Base-by-base conservation (phyloP, 1,140 invertebrate species). In the Megathymus violae region DNA sequence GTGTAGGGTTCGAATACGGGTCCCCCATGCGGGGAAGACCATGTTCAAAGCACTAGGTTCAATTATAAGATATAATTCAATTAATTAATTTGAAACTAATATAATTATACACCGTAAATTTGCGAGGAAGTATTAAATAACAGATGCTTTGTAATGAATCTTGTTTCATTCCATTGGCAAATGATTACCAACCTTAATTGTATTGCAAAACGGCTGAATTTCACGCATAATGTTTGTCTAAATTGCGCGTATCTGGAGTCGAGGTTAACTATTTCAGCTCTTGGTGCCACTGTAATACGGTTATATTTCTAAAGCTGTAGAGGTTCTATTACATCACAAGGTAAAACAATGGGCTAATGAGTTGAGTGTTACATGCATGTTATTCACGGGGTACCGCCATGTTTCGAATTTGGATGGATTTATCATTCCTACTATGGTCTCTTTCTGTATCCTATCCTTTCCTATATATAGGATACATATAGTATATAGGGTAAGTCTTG, bases 381-480 rank as follows among this genome's bases (percentile, higher is more conserved):
- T 40, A 52, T 52, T 7, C 34, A 52, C 50, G 50, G 50, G 50
- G 38, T 52, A 13, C 38, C 7, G 36, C 34, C 48, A 51, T 38
- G 48, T 7, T 15, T 17, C 27, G 6, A 14, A 34, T 50, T 44
- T 10, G 16, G n/a, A 44, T 44, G 41, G 16, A 17, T 10, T 16
- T 16, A 43, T 11, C 4, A 22, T 5, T 22, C 2, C 5, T n/a
- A n/a, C n/a, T n/a, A n/a, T n/a, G n/a, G n/a, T n/a, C n/a, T n/a
- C n/a, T n/a, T n/a, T n/a, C n/a, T n/a, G n/a, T n/a, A n/a, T n/a
- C n/a, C n/a, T n/a, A n/a, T n/a, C n/a, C n/a, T n/a, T n/a, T n/a
- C n/a, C n/a, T n/a, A n/a, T n/a, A n/a, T n/a, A n/a, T n/a, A n/a
- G n/a, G n/a, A n/a, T n/a, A n/a, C n/a, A n/a, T n/a, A n/a, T n/a